Evolutionary conservation across 2,797 vertebrate genomes (phyloP).

Genomic region (Bryconaethiops microstoma): DNA sequence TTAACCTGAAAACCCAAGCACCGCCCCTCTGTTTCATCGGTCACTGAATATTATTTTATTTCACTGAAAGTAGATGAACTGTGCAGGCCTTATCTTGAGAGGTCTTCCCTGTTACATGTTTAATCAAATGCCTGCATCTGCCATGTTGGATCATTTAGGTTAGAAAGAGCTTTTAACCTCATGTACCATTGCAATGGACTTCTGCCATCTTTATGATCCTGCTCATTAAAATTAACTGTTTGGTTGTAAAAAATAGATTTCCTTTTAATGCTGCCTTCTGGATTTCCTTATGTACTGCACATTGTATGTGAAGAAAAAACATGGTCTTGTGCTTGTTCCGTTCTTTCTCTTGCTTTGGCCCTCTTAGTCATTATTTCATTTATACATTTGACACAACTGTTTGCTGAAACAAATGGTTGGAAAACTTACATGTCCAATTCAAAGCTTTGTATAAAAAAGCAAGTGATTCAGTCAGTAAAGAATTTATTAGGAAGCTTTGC

Average conservation of each 20-base stretch:
- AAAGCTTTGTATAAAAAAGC: neutral
- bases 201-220: slow-evolving; percentile 80
- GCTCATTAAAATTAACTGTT: slow-evolving; percentile 84
- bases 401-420: slow-evolving; percentile 12
- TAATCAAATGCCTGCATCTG: slow-evolving; percentile 56
- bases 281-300: slow-evolving; percentile 72
- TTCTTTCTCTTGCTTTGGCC: slow-evolving; percentile 10
- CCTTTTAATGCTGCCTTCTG: slow-evolving; percentile 75
- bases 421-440: neutral
- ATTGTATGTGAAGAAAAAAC: slow-evolving; percentile 63
- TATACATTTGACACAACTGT: slow-evolving; percentile 19
- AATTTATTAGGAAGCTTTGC: neutral
- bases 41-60: neutral
- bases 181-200: slow-evolving; percentile 74
- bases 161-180: slow-evolving; percentile 70
- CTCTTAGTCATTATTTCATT: slow-evolving; percentile 11
- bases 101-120: slow-evolving; percentile 45
- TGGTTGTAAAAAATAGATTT: slow-evolving; percentile 80
- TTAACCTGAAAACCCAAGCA: neutral
- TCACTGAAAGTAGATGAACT: neutral
- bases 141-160: slow-evolving; percentile 76
- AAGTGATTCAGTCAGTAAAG: slow-evolving; percentile 18
- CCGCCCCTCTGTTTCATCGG: neutral
- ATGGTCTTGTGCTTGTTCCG: slow-evolving; percentile 43
- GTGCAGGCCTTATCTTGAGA: slow-evolving; percentile 24